A percentile compares a stretch with the other conserved stretches of the same genome.
phyloP scores from a whole-genome alignment of 2,797 vertebrate genomes.

The Gastrophryne carolinensis region DNA sequence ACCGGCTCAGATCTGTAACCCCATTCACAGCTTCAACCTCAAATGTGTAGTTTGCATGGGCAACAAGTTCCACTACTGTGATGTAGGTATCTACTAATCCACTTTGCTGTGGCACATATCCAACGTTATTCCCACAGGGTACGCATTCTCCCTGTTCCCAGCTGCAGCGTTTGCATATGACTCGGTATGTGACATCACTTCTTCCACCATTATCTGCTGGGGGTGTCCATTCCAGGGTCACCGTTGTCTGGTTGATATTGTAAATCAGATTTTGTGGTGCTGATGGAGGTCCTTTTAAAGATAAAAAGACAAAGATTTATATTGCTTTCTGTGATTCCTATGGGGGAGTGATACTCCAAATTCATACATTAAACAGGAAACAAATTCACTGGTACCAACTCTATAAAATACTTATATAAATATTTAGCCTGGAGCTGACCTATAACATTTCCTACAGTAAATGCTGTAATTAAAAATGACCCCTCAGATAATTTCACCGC shows the following conservation, averaged over 20 bases:
- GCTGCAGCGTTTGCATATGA: constrained; percentile 90
- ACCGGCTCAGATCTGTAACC: constrained; percentile 93
- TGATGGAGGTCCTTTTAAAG: constrained; percentile 88
- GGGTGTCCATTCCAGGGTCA: constrained; percentile 93
- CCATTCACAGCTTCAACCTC: constrained; percentile 98
- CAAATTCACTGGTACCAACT: no score
- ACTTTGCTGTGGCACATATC: constrained; percentile 87
- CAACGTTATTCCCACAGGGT: constrained; percentile 88
- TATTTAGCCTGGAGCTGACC: background rate
- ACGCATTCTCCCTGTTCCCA: constrained; percentile 96
- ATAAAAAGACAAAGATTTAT: constrained; percentile 42
- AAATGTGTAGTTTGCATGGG: constrained; percentile 96
- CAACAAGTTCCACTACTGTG: constrained; percentile 89
- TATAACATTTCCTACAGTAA: background rate
- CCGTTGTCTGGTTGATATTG: constrained; percentile 98
- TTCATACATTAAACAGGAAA: no score
- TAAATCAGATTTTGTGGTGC: constrained; percentile 98
- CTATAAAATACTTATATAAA: no score
- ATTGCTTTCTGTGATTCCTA: background rate
- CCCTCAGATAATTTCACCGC: no score
- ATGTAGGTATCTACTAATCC: constrained; percentile 91
- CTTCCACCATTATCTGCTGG: constrained; percentile 92
- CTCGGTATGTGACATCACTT: constrained; percentile 91
- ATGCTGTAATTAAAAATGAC: no score
- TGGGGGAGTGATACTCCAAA: no score